Percentiles rank a stretch among this genome's conserved stretches.
phyloP scores from a whole-genome alignment of 2,797 vertebrate genomes.

The Pseudomugil tenellus region DNA sequence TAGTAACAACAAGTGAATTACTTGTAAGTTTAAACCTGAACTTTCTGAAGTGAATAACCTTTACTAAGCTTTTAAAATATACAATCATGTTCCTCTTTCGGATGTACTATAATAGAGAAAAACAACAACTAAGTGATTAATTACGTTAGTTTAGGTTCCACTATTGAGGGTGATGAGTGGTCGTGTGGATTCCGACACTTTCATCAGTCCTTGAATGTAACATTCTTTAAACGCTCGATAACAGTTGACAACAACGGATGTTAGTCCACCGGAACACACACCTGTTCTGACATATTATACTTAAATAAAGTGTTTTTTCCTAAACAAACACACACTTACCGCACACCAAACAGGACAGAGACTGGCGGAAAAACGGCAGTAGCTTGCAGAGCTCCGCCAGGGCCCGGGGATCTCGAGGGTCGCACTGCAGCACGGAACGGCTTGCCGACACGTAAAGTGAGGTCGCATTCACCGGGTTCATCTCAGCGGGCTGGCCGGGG shows the following conservation, averaged over 20 bases:
- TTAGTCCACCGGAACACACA: not conserved
- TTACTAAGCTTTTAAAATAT: too few species aligned
- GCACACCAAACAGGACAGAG: slow-evolving; percentile 95
- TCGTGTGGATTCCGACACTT: not conserved
- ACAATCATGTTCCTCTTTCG: too few species aligned
- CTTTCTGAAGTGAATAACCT: not conserved
- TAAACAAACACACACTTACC: slow-evolving; percentile 81
- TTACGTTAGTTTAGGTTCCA: not conserved
- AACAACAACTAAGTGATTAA: too few species aligned
- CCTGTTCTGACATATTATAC: fast-evolving
- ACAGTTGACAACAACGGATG: slow-evolving; percentile 47
- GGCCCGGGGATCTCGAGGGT: slow-evolving; percentile 94
- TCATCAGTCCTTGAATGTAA: slow-evolving; percentile 36
- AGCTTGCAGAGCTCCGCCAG: slow-evolving; percentile 95
- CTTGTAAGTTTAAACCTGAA: not conserved
- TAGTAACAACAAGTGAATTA: too few species aligned
- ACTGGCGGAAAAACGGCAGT: slow-evolving; percentile 96
- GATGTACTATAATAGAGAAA: too few species aligned
- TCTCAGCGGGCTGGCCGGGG: slow-evolving; percentile 87
- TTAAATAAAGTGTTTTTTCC: not conserved
- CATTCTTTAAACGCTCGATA: slow-evolving; percentile 37
- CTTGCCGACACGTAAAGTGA: slow-evolving; percentile 97
- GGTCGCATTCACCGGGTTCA: slow-evolving; percentile 99
- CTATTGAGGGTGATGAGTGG: not conserved
- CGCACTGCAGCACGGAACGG: slow-evolving; percentile 98